phyloP scores from a whole-genome alignment of 92 coral and sea anemone genomes.

The Siderastrea radians region DNA sequence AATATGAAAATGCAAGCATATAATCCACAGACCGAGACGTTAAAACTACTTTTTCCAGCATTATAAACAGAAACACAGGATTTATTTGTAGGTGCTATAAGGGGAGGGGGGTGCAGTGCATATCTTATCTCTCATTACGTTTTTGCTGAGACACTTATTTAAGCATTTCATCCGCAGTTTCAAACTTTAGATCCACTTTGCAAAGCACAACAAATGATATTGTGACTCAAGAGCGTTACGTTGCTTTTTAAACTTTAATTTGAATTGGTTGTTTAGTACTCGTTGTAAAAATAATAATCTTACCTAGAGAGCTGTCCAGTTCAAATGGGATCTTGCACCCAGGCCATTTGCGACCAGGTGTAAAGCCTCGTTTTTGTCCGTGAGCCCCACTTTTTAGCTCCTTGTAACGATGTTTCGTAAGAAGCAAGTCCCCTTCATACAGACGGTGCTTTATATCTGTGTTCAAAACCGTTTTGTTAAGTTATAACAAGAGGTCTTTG shows the following conservation, averaged over 20 bases:
- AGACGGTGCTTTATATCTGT: conserved; percentile 12
- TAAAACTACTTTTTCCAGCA: background rate
- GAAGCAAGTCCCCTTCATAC: conserved; percentile 46
- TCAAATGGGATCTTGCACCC: conserved; percentile 34
- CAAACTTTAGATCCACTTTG: no score
- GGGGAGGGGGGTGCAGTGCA: no score
- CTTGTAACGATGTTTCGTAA: conserved; percentile 21
- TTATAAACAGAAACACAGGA: background rate
- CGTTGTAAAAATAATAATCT: background rate
- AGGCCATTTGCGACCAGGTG: conserved; percentile 52
- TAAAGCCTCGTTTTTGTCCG: conserved; percentile 39
- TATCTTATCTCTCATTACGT: no score
- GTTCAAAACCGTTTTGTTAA: background rate
- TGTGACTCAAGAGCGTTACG: no score
- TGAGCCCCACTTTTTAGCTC: conserved; percentile 29
- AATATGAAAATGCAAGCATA: no score
- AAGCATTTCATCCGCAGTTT: no score
- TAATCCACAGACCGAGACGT: background rate
- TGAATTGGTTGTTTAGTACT: no score
- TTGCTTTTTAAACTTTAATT: no score
- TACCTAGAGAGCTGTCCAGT: conserved; percentile 27
- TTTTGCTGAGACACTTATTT: no score
- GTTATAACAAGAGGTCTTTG: no score
- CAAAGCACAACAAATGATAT: no score
- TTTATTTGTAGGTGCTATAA: no score